These are phyloP conservation scores for Cynaeus angustus DNA, from an alignment of 2,888 invertebrate genomes.

Conservation along the genomic window DNA sequence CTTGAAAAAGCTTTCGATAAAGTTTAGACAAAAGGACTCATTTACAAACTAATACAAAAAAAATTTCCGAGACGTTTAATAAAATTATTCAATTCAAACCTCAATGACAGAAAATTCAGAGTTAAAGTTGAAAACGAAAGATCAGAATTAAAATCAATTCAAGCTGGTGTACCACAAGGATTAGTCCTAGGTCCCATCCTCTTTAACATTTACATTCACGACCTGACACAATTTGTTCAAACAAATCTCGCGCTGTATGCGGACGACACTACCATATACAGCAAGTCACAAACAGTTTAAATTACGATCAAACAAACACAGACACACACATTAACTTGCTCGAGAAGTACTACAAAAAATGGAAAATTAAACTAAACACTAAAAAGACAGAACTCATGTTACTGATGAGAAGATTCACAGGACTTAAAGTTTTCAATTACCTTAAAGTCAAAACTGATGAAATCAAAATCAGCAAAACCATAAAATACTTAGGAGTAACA, in stretches of 20 bases:
- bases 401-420: no score
- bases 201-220: slow-evolving; percentile 44
- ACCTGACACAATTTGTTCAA: slow-evolving; percentile 41
- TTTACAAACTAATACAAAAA: slow-evolving; percentile 17
- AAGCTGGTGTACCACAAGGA: slow-evolving; percentile 51
- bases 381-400: no score
- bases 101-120: slow-evolving; percentile 49
- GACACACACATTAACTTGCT: slow-evolving; percentile 48
- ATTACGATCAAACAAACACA: slow-evolving; percentile 38
- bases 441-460: background rate
- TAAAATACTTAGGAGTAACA: slow-evolving; percentile 24
- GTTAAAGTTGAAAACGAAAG: slow-evolving; percentile 49
- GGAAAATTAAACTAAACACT: no score
- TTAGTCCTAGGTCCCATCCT: slow-evolving; percentile 48
- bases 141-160: slow-evolving; percentile 38
- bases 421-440: no score
- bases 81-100: slow-evolving; percentile 13
- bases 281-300: slow-evolving; percentile 39
- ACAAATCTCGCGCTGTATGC: slow-evolving; percentile 49
- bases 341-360: slow-evolving; percentile 48
- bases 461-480: background rate
- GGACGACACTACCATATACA: slow-evolving; percentile 51
- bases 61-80: slow-evolving; percentile 17
- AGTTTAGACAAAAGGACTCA: no score
- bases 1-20: no score